Conservation (phyloP, 2,888 invertebrate genomes). For the Drosophila atripex region DNA sequence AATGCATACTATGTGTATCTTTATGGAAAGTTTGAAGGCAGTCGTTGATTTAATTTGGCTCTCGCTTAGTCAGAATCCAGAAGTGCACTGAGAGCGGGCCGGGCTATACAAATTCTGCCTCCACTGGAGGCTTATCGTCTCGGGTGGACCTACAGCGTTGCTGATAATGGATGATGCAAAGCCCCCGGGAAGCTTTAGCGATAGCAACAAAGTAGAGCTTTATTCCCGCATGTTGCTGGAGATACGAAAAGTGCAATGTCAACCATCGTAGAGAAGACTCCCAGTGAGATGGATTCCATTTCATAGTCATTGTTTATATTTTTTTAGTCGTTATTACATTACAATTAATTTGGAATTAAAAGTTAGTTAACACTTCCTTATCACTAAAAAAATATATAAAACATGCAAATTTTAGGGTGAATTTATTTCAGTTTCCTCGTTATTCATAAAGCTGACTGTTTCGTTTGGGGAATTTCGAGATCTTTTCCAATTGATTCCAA, state of each 20-base stretch:
- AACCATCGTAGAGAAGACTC: background rate
- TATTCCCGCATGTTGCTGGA: constrained; percentile 1
- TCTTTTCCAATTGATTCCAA: constrained; percentile 18
- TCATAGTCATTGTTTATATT: background rate
- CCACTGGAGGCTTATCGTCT: constrained; percentile 22
- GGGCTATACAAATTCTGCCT: background rate
- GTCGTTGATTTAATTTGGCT: constrained; percentile 7
- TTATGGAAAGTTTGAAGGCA: background rate
- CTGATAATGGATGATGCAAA: constrained; percentile 28
- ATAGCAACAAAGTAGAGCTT: constrained; percentile 39
- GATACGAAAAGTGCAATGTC: background rate
- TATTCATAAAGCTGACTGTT: background rate
- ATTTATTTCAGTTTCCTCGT: background rate
- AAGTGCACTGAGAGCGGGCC: constrained; percentile 16
- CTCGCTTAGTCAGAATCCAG: constrained; percentile 11
- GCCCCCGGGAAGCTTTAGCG: constrained; percentile 35
- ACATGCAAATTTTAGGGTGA: background rate
- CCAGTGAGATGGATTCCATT: background rate
- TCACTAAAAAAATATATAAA: background rate
- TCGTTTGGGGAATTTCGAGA: background rate
- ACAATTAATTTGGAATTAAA: background rate
- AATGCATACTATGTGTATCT: constrained; percentile 9
- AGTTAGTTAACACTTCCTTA: too few species aligned
- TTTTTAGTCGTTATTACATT: background rate
- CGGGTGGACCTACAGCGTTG: background rate